These are phyloP conservation scores for Arbacia lixula DNA, from an alignment of 53 echinoderm and acorn worm genomes.

Conservation along the genomic window DNA sequence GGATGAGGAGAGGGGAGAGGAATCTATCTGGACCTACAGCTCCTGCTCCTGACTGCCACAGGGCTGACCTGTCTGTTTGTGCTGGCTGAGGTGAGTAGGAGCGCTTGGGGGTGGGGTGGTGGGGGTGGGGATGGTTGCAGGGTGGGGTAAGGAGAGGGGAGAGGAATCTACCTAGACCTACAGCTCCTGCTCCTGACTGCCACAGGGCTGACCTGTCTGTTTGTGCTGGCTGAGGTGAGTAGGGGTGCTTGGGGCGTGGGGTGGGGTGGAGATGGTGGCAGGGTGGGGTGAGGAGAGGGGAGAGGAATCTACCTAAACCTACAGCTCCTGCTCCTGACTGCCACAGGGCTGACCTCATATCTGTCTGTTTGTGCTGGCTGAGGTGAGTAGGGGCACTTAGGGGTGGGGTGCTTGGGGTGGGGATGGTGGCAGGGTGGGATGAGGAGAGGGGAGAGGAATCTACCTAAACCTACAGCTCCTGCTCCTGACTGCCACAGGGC, in stretches of 20 bases:
- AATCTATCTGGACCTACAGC: slow-evolving; percentile 72
- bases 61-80: slow-evolving; percentile 86
- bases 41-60: slow-evolving; percentile 81
- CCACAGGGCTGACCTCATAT: slow-evolving; percentile 82
- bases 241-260: no score
- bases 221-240: slow-evolving; percentile 84
- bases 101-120: no score
- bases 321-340: slow-evolving; percentile 71
- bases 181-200: slow-evolving; percentile 80
- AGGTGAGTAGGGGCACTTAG: slow-evolving; percentile 83
- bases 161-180: slow-evolving; percentile 77
- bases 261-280: no score
- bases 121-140: no score
- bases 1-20: no score
- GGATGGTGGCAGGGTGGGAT: no score
- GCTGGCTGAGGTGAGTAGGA: slow-evolving; percentile 80
- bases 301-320: slow-evolving; percentile 74
- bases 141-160: no score
- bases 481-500: slow-evolving; percentile 84
- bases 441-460: no score
- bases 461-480: slow-evolving; percentile 73
- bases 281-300: no score
- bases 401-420: no score
- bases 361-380: slow-evolving; percentile 82
- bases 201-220: slow-evolving; percentile 86